Percentiles rank a stretch among this genome's conserved stretches.
These are phyloP conservation scores for Aptenodytes patagonicus DNA, from an alignment of 2,113 vertebrate genomes.

Conservation along the genomic window DNA sequence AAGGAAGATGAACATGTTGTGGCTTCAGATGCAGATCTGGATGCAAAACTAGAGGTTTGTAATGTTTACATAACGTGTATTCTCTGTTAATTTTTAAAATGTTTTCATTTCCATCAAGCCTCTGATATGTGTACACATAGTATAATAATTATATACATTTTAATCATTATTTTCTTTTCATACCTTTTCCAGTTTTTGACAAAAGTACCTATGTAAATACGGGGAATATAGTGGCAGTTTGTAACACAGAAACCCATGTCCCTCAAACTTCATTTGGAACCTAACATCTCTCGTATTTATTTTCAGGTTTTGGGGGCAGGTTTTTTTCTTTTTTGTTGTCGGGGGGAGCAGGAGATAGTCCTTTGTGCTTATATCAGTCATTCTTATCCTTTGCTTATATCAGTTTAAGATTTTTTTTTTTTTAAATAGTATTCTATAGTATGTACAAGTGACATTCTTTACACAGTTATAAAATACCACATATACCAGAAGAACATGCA, in stretches of 20 bases:
- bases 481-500: not conserved
- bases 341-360: not conserved
- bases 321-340: not conserved
- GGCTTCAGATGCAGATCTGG: conserved; percentile 93
- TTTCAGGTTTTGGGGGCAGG: not conserved
- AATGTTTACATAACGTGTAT: not conserved
- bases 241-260: not conserved
- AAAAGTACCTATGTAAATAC: not conserved
- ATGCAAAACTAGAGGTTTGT: conserved; percentile 94
- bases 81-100: not conserved
- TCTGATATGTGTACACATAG: not conserved
- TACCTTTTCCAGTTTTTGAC: not conserved
- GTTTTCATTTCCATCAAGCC: not conserved
- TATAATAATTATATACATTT: not conserved
- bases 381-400: not conserved
- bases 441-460: not conserved
- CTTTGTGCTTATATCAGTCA: not conserved
- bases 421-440: not conserved
- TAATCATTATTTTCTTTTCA: not conserved
- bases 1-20: conserved; percentile 96
- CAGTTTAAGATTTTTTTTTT: not conserved
- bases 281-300: not conserved
- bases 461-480: not conserved
- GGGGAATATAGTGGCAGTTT: not conserved
- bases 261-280: not conserved